Conservation (phyloP, 2,888 invertebrate species). For the Amphipoea lucens region DNA sequence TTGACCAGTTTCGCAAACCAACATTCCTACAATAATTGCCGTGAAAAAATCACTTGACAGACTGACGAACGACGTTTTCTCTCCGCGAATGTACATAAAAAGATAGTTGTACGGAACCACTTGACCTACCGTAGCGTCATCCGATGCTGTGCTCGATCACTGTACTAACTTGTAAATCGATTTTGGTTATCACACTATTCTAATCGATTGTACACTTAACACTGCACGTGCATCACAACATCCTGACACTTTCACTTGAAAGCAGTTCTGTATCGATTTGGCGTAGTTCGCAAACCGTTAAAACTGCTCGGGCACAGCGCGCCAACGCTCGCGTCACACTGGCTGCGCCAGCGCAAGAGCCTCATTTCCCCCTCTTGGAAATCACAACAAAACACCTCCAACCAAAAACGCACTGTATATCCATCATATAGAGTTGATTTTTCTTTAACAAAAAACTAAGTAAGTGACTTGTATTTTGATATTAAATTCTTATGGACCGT, state of each 20-base stretch:
- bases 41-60: slow-evolving; percentile 61
- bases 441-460: not conserved
- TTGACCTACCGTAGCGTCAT: slow-evolving; percentile 70
- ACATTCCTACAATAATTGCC: slow-evolving; percentile 61
- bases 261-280: slow-evolving; percentile 83
- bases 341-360: slow-evolving; percentile 78
- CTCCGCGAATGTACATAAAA: slow-evolving; percentile 68
- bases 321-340: slow-evolving; percentile 78
- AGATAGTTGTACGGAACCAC: slow-evolving; percentile 67
- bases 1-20: slow-evolving; percentile 59
- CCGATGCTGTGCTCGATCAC: slow-evolving; percentile 57
- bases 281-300: slow-evolving; percentile 74
- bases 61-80: slow-evolving; percentile 69
- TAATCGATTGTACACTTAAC: slow-evolving; percentile 65
- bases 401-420: slow-evolving; percentile 18
- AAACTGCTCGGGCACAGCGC: slow-evolving; percentile 72
- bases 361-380: slow-evolving; percentile 78
- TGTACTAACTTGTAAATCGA: slow-evolving; percentile 57
- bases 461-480: slow-evolving; percentile 53
- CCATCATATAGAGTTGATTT: not conserved
- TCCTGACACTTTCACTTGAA: slow-evolving; percentile 84
- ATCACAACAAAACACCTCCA: slow-evolving; percentile 38
- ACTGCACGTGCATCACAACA: slow-evolving; percentile 74
- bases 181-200: slow-evolving; percentile 56
- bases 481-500: slow-evolving; percentile 47